Evolutionary conservation across 2,888 invertebrate species (phyloP), one percentile per base, ranked within the genome.

Genomic region (Polydrusus tereticollis): DNA sequence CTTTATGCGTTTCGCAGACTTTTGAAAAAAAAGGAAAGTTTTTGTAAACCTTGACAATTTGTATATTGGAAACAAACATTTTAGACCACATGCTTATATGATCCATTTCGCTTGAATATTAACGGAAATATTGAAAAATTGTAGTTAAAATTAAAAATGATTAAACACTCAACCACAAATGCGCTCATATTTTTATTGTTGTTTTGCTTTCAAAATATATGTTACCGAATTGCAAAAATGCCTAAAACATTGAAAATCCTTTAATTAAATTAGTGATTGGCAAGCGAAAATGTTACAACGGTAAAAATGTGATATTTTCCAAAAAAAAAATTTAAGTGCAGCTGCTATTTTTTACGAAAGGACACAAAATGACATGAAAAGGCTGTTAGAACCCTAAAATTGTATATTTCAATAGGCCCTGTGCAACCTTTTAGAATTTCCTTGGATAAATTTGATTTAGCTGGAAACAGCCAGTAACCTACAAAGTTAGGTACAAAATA

Each of bases 141-240:
- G 69, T 38, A 69, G 55, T 20, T 62, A 55, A 62, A 62, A 69
- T 62, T 43, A 62, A 43, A 69, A 69, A 62, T 55, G 52, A 69
- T 55, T 62, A 68, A 47, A 23, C 47, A 23, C 23, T 12, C n/a
- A 47, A 8, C 47, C 47, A 47, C 23, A 47, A 47, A 47, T 47
- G 10, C 12, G 47, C 6, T 47, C 47, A 47, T 47, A 21, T 47
- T 47, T n/a, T 47, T 23, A 21, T 47, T 23, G 23, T 21, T 23
- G 47, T 47, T 21, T 8, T 23, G 21, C n/a, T 45, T 45, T 45
- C 20, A 8, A 2, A 45, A 47, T 47, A 10, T 23, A 21, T 47
- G 47, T 47, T 47, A 23, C 47, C 23, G 12, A 47, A 47, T 47
- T 23, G 47, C 47, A n/a, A 23, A 21, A 47, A 21, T 23, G 23